Percentiles rank a stretch among this genome's conserved stretches.
phyloP scores from a whole-genome alignment of 2,113 vertebrate genomes.

The Montifringilla adamsi region DNA sequence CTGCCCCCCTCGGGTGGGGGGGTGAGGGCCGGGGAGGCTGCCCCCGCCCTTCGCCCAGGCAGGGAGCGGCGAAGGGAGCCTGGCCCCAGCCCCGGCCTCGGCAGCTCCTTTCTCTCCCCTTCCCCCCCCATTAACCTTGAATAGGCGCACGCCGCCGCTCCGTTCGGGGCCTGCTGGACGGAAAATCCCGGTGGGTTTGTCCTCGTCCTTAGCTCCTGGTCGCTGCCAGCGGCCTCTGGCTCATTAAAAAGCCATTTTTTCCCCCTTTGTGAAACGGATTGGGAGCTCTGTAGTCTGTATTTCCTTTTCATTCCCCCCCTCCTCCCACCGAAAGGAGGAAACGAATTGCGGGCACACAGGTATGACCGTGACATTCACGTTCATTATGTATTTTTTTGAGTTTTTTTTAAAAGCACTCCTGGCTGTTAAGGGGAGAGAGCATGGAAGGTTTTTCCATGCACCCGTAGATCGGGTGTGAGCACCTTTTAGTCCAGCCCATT shows the following conservation, averaged over 20 bases:
- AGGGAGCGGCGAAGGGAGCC: not conserved
- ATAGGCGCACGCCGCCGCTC: conserved; percentile 48
- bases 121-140: conserved; percentile 67
- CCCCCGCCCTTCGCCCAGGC: not conserved
- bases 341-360: not conserved
- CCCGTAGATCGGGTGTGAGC: conserved; percentile 6
- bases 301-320: not conserved
- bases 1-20: not conserved
- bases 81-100: not conserved
- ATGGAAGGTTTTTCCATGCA: not conserved
- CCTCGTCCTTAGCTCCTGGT: not conserved
- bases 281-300: not conserved
- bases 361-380: conserved; percentile 11
- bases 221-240: not conserved
- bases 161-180: conserved; percentile 22
- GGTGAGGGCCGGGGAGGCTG: not conserved
- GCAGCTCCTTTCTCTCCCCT: conserved; percentile 27
- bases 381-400: not conserved
- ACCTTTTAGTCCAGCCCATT: not conserved
- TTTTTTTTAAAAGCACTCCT: not conserved
- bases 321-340: not conserved
- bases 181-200: not conserved
- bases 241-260: not conserved
- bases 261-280: not conserved
- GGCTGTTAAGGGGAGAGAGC: not conserved